These are phyloP conservation scores for Anguilla pacifica DNA, from an alignment of 2,797 vertebrate genomes.

Conservation along the genomic window DNA sequence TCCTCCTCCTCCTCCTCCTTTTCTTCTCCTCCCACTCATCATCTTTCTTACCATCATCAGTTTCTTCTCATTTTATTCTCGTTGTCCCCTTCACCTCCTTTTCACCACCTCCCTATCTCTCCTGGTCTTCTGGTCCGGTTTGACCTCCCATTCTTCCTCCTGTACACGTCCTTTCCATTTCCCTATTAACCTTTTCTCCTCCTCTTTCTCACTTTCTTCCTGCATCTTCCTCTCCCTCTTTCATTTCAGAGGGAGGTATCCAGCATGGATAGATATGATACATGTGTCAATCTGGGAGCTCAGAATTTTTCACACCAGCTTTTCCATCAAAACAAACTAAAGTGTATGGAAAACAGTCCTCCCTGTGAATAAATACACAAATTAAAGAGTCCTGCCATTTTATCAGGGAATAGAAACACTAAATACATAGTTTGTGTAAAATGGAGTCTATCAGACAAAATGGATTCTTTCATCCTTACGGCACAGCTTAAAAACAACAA, in stretches of 20 bases:
- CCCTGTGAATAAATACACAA: not conserved
- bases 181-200: not conserved
- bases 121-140: not conserved
- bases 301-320: not conserved
- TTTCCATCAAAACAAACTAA: not conserved
- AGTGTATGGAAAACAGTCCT: not conserved
- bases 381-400: not conserved
- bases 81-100: not conserved
- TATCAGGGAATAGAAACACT: not conserved
- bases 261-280: not conserved
- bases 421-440: not conserved
- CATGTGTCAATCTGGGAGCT: not conserved
- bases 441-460: not conserved
- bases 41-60: not conserved
- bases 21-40: conserved; percentile 7
- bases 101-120: not conserved
- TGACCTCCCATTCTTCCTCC: conserved; percentile 10
- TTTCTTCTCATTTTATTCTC: not conserved
- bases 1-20: not conserved
- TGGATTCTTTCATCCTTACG: not conserved
- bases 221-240: not conserved
- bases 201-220: conserved; percentile 2
- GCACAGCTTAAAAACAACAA: not conserved
- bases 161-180: not conserved
- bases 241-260: not conserved